These are phyloP conservation scores for Orchestes rusci DNA, from an alignment of 2,888 invertebrate genomes.

Conservation along the genomic window DNA sequence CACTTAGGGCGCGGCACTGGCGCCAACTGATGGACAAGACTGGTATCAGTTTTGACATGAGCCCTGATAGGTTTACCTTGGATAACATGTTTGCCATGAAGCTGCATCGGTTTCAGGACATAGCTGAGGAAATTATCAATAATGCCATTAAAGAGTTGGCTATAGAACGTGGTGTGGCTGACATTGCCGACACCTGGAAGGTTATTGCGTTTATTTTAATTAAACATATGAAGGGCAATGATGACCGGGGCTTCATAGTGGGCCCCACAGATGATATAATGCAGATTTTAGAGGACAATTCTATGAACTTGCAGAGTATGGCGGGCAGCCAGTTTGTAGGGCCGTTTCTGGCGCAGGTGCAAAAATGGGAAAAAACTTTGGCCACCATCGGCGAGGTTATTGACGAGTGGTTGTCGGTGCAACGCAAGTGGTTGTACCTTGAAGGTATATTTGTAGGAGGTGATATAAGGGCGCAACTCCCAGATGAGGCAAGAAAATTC, in stretches of 20 bases:
- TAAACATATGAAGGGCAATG: constrained; percentile 62
- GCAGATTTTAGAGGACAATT: constrained; percentile 78
- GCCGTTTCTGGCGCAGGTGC: constrained; percentile 75
- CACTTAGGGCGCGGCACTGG: constrained; percentile 87
- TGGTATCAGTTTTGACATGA: constrained; percentile 70
- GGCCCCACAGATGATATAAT: constrained; percentile 79
- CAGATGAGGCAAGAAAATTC: constrained; percentile 85
- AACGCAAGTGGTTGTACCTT: constrained; percentile 85
- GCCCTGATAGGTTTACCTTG: constrained; percentile 75
- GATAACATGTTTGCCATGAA: constrained; percentile 93
- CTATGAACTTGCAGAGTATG: constrained; percentile 88
- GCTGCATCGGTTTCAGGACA: constrained; percentile 75
- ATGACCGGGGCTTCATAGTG: constrained; percentile 71
- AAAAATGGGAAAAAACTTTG: constrained; percentile 77
- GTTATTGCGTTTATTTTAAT: constrained; percentile 55
- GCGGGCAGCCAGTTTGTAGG: constrained; percentile 85
- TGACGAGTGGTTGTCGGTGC: constrained; percentile 80
- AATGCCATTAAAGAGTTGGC: constrained; percentile 84
- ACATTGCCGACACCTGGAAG: constrained; percentile 72
- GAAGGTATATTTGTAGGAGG: constrained; percentile 90
- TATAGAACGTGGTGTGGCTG: constrained; percentile 83
- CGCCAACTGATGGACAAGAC: constrained; percentile 81
- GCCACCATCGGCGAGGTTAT: constrained; percentile 78
- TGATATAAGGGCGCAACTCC: constrained; percentile 78
- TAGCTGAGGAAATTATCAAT: constrained; percentile 79